phyloP scores from a whole-genome alignment of 2,797 vertebrate genomes.

The Myripristis murdjan region DNA sequence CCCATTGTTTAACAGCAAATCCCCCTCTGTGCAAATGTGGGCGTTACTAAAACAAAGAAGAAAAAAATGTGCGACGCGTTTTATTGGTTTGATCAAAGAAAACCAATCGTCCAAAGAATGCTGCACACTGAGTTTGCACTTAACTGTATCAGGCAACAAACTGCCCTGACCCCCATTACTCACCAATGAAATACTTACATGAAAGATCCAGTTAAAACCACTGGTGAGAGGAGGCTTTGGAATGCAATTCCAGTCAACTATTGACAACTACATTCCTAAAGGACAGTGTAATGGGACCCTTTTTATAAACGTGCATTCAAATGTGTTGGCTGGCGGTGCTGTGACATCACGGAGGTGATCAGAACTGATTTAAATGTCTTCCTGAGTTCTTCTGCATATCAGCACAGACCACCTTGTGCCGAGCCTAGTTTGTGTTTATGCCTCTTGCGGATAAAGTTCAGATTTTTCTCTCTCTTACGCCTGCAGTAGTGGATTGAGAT shows the following conservation, averaged over 20 bases:
- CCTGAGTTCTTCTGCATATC: conserved; percentile 31
- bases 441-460: too few relatives aligned
- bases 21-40: background rate
- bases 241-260: conserved; percentile 32
- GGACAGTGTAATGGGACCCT: conserved; percentile 50
- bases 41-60: conserved; percentile 11
- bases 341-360: conserved; percentile 82
- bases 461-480: too few relatives aligned
- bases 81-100: background rate
- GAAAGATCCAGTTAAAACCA: conserved; percentile 29
- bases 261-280: conserved; percentile 38
- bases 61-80: background rate
- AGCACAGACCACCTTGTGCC: background rate
- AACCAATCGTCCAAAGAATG: background rate
- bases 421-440: too few relatives aligned
- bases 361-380: conserved; percentile 79
- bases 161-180: background rate
- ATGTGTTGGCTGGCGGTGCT: conserved; percentile 76
- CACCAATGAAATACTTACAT: conserved; percentile 45
- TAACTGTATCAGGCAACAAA: background rate
- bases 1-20: background rate
- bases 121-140: background rate
- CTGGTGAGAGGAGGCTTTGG: conserved; percentile 28
- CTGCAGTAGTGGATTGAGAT: too few relatives aligned
- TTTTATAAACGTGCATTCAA: conserved; percentile 82